Percentiles rank a stretch among this genome's conserved stretches.
These are phyloP conservation scores for Gymnoscopelus braueri DNA, from an alignment of 2,797 vertebrate species.

Conservation along the genomic window DNA sequence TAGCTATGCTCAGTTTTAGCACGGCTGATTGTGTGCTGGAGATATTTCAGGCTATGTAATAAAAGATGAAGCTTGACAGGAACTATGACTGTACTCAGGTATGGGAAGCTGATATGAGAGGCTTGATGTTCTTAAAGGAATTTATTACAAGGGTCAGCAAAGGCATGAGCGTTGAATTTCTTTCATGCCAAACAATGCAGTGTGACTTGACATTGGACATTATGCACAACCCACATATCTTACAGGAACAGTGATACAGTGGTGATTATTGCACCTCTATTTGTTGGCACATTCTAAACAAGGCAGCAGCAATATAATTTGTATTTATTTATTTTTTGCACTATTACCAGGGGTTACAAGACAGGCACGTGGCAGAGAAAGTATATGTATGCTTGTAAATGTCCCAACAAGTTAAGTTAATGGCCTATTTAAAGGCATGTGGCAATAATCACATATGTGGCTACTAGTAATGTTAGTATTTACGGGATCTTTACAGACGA, in stretches of 20 bases:
- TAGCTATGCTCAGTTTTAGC: constrained; percentile 46
- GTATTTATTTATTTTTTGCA: not conserved
- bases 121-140: constrained; percentile 60
- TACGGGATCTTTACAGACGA: constrained; percentile 31
- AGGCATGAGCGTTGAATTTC: constrained; percentile 55
- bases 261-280: not conserved
- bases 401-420: not conserved
- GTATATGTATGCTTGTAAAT: constrained; percentile 37
- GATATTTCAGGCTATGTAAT: constrained; percentile 67
- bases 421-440: constrained; percentile 11
- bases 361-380: constrained; percentile 19
- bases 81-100: constrained; percentile 47
- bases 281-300: not conserved
- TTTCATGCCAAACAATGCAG: constrained; percentile 48
- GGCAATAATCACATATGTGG: constrained; percentile 25
- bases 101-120: constrained; percentile 62
- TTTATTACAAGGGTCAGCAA: constrained; percentile 62
- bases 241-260: not conserved
- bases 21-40: constrained; percentile 42
- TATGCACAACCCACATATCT: constrained; percentile 9
- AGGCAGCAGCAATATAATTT: not conserved
- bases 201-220: constrained; percentile 17
- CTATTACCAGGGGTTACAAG: not conserved
- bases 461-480: constrained; percentile 32
- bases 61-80: constrained; percentile 52